Evolutionary conservation across 2,888 invertebrate species (phyloP), one percentile per base, ranked within the genome.

Genomic region (Netelia melanura): DNA sequence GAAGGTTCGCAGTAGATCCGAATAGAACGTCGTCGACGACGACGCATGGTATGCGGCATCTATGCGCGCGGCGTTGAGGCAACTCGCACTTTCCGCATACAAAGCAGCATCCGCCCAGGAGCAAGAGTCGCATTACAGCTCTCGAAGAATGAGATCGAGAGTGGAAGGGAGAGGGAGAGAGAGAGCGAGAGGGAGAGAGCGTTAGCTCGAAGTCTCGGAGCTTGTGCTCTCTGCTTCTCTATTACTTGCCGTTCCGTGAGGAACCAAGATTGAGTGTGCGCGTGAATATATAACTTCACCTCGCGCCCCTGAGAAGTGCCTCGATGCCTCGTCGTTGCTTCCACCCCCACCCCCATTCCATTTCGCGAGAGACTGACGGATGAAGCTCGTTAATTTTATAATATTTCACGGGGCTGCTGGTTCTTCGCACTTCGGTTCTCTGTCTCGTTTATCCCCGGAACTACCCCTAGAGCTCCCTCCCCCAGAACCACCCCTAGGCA

Each of bases 361-460:
- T 17, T 58, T 70, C 78, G 48, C 25, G 25, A 61, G 61, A 68
- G 75, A 86, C 87, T 90, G 91, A 91, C 90, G 88, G 91, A 92
- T 92, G 90, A 85, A 83, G 87, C 89, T 90, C 91, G 90, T 92
- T 92, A 91, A 91, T 92, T 92, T 90, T 89, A 90, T 90, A 91
- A 91, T 92, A 91, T 90, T 87, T 77, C 87, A 87, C 74, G 71
- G 86, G 84, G 67, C 56, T 70, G n/a, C 76, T 30, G 25, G 74
- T 68, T 79, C 77, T 74, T 61, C 30, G 81, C 84, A 81, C 72
- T 78, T 43, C 44, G 48, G 48, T 64, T 72, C 68, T 58, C 14
- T 54, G 62, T 64, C 76, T 81, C 56, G 52, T 78, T 83, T 74
- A 74, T 70, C 79, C 58, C 68, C 61, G 56, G 58, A 52, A 65